These are phyloP conservation scores for Spisula solida DNA, from an alignment of 2,888 invertebrate species.

Conservation along the genomic window DNA sequence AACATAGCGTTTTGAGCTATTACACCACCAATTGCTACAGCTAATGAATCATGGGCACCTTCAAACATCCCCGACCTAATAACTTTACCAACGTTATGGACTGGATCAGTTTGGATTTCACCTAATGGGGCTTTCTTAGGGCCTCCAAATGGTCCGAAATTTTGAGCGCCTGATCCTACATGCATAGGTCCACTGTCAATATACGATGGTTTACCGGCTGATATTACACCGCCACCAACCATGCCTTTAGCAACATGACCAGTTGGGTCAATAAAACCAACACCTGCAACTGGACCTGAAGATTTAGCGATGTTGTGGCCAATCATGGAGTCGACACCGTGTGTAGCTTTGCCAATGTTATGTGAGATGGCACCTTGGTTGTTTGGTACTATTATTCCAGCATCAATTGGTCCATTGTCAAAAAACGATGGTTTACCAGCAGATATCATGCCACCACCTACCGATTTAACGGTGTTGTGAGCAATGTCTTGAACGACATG, in stretches of 20 bases:
- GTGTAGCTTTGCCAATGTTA: constrained; percentile 41
- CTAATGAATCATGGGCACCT: constrained; percentile 48
- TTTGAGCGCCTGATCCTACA: no score
- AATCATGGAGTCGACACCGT: not conserved
- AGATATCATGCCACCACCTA: no score
- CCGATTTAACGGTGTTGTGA: not conserved
- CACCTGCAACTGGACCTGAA: not conserved
- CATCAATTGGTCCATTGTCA: no score
- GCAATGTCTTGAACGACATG: not conserved
- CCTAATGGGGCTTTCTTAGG: not conserved
- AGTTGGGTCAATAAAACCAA: constrained; percentile 40
- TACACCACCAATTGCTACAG: constrained; percentile 42
- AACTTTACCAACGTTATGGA: constrained; percentile 57
- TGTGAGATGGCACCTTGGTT: constrained; percentile 21
- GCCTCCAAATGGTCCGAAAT: not conserved
- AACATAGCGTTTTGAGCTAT: constrained; percentile 46
- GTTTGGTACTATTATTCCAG: not conserved
- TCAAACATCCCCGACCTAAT: constrained; percentile 41
- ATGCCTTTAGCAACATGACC: not conserved
- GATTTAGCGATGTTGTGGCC: not conserved
- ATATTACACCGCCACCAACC: no score
- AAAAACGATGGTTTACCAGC: no score
- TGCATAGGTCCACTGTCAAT: no score
- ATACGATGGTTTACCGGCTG: no score
- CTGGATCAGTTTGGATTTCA: constrained; percentile 22